phyloP scores from a whole-genome alignment of 1,140 invertebrate species.

The Delia radicum region DNA sequence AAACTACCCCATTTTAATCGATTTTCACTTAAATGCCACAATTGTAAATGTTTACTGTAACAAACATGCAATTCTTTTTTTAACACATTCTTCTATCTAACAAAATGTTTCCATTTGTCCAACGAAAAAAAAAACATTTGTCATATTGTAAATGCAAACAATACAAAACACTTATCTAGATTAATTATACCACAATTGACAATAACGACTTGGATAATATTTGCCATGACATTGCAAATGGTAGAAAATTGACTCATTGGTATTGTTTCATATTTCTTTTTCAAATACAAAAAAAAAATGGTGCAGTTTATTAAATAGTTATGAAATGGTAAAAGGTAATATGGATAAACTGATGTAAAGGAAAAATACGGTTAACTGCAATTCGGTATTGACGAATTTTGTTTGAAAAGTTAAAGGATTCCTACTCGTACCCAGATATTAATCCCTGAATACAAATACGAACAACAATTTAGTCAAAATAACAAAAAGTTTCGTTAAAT shows the following conservation, averaged over 20 bases:
- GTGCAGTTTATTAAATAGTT: too few relatives aligned
- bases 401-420: too few relatives aligned
- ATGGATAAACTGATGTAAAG: too few relatives aligned
- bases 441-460: too few relatives aligned
- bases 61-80: not conserved
- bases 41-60: not conserved
- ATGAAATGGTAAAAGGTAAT: too few relatives aligned
- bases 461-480: too few relatives aligned
- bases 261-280: too few relatives aligned
- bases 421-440: too few relatives aligned
- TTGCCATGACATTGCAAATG: not conserved
- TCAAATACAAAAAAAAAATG: too few relatives aligned
- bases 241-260: not conserved
- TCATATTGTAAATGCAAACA: not conserved
- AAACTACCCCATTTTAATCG: not conserved
- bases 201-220: not conserved
- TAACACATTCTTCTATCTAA: not conserved
- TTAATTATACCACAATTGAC: not conserved
- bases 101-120: not conserved
- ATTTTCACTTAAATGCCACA: not conserved
- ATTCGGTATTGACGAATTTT: too few relatives aligned
- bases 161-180: not conserved
- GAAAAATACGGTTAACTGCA: too few relatives aligned
- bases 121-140: not conserved
- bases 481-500: too few relatives aligned